phyloP scores from a whole-genome alignment of 2,113 vertebrate species.

The Capreolus pygargus region DNA sequence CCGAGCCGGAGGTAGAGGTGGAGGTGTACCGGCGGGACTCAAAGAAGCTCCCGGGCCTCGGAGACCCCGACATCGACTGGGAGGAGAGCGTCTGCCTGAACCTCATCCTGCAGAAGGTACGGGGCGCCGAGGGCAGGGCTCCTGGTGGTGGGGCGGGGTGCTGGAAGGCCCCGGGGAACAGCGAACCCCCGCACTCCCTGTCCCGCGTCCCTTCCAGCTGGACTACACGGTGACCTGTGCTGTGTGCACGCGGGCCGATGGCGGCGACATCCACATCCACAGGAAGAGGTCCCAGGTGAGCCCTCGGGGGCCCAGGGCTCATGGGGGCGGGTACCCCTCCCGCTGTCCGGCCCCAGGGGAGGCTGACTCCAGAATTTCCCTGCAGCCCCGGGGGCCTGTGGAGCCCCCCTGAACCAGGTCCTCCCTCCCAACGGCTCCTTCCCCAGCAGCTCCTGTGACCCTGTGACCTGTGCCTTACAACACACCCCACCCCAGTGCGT shows the following conservation, averaged over 20 bases:
- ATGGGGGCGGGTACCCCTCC: background rate
- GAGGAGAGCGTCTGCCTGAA: slow-evolving; percentile 99
- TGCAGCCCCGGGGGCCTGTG: rapidly evolving
- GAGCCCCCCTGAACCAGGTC: background rate
- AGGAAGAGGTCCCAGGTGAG: slow-evolving; percentile 98
- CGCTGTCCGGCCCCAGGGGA: rapidly evolving
- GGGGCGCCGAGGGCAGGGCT: rapidly evolving
- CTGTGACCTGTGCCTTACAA: rapidly evolving
- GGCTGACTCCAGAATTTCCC: rapidly evolving
- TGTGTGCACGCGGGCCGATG: slow-evolving; percentile 94
- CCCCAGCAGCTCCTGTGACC: rapidly evolving
- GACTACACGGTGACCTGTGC: slow-evolving; percentile 99
- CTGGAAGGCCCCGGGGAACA: rapidly evolving
- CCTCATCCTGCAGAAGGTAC: slow-evolving; percentile 96
- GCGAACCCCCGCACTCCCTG: rapidly evolving
- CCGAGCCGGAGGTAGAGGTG: slow-evolving; percentile 88
- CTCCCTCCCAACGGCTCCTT: rapidly evolving
- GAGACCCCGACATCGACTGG: slow-evolving; percentile 98
- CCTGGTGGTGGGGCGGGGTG: rapidly evolving
- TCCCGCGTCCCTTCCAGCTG: slow-evolving; percentile 82
- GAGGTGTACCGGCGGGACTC: slow-evolving; percentile 98
- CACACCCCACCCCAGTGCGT: rapidly evolving
- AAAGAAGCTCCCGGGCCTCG: slow-evolving; percentile 96
- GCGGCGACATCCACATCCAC: slow-evolving; percentile 97
- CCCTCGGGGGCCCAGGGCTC: background rate